Base-by-base conservation (phyloP, 2,888 invertebrate species). In the Lepidocyrtoides sp. region DNA sequence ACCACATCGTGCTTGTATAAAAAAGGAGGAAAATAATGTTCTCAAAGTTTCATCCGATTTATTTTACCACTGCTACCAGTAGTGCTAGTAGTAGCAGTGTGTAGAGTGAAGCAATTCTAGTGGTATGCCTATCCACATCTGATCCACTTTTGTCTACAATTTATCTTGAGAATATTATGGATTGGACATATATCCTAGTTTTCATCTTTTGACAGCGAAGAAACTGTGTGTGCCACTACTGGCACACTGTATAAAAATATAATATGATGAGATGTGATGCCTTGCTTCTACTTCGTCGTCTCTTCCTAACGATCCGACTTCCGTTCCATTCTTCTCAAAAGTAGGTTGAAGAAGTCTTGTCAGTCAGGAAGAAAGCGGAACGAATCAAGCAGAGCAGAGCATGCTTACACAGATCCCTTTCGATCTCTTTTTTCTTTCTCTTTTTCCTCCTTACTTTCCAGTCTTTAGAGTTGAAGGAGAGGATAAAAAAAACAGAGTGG, bases 301-400 rank as follows among this genome's bases (percentile, higher is more conserved):
- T 77, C 26, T 77, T 77, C 77, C 75, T 84, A 91, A 91, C 86
- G 86, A 81, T 88, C 69, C 87, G 81, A 82, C 79, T 69, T 84
- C 88, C 77, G 60, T 88, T 75, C 83, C 63, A 77, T 72, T 89
- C 87, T 88, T 54, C 75, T 82, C 69, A 75, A 89, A 89, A 86
- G 86, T 86, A 79, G 83, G 60, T 83, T 86, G 90, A 84, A 90
- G 86, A 84, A 86, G 81, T 69, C 84, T 85, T 84, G 82, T 91
- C 92, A 82, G 77, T 85, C 60, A 77, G 69, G 32, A 54, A 72
- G 81, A 91, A 63, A 91, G 88, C 75, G 87, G 82, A 84, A 75
- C 77, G 72, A 90, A 85, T 69, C 79, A 84, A 85, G 63, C 26
- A 85, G 79, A 77, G 75, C 48, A 89, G 79, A 69, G 82, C 81